Conservation (phyloP, 2,888 invertebrate genomes). For the Sericinus montela region DNA sequence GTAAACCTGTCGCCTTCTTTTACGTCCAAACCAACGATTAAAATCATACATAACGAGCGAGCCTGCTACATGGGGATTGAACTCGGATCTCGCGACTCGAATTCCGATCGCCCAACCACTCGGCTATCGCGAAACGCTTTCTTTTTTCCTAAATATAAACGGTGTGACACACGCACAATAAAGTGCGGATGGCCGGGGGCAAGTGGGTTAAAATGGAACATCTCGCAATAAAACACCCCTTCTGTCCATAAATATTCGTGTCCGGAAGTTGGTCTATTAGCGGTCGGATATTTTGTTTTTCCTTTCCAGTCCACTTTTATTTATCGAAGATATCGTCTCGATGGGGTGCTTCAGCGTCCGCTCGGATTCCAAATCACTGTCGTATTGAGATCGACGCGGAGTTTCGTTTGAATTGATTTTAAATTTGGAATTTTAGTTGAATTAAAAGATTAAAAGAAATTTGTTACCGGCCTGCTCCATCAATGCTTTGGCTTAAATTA, state of each 20-base stretch:
- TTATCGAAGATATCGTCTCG: conserved; percentile 54
- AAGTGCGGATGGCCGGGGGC: conserved; percentile 73
- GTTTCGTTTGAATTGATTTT: conserved; percentile 15
- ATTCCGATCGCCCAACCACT: no score
- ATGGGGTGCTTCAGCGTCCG: conserved; percentile 38
- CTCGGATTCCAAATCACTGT: conserved; percentile 19
- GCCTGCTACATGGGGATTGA: no score
- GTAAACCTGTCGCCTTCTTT: no score
- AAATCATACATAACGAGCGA: no score
- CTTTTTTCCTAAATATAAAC: conserved; percentile 17
- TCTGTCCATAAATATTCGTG: conserved; percentile 72
- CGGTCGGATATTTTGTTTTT: conserved; percentile 65
- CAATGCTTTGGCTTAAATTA: no score
- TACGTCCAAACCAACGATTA: no score
- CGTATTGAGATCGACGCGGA: conserved; percentile 14
- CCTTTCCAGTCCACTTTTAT: conserved; percentile 57
- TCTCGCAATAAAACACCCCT: conserved; percentile 72
- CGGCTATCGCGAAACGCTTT: no score
- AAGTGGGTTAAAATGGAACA: conserved; percentile 74
- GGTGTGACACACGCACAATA: conserved; percentile 41
- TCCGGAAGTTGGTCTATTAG: conserved; percentile 75
- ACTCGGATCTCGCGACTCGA: no score
- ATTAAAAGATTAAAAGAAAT: no score
- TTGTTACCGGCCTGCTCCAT: no score
- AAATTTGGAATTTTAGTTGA: no score